Percentiles rank a stretch among this genome's conserved stretches.
These are phyloP conservation scores for Phymorhynchus buccinoides DNA, from an alignment of 1,140 invertebrate genomes.

Conservation along the genomic window DNA sequence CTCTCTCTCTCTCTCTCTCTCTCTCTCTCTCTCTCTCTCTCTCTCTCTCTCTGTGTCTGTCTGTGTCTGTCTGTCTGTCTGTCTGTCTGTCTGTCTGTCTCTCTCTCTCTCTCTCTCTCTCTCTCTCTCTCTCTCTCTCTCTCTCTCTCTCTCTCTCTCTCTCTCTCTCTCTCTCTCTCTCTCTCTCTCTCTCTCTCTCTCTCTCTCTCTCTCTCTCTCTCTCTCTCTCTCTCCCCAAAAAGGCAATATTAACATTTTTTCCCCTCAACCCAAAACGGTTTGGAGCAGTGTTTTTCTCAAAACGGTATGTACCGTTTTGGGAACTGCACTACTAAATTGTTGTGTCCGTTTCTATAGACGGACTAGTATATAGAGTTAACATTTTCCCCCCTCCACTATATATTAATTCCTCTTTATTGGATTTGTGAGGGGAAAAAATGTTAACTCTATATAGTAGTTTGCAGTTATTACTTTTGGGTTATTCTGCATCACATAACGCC, in stretches of 20 bases:
- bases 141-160: background rate
- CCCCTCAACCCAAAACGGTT: no score
- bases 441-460: no score
- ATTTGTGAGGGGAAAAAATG: no score
- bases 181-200: background rate
- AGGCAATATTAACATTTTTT: background rate
- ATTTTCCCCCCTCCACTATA: background rate
- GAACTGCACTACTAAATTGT: no score
- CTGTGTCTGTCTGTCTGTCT: background rate
- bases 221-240: background rate
- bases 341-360: no score
- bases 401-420: no score
- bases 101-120: background rate
- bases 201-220: background rate
- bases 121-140: background rate
- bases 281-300: no score
- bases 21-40: background rate
- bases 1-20: slow-evolving; percentile 3
- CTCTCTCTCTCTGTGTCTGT: background rate
- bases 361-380: no score
- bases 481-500: no score
- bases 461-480: no score
- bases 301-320: no score
- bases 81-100: background rate
- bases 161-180: background rate